These are phyloP conservation scores for Harpegnathos saltator DNA, from an alignment of 1,140 invertebrate species.

Conservation along the genomic window DNA sequence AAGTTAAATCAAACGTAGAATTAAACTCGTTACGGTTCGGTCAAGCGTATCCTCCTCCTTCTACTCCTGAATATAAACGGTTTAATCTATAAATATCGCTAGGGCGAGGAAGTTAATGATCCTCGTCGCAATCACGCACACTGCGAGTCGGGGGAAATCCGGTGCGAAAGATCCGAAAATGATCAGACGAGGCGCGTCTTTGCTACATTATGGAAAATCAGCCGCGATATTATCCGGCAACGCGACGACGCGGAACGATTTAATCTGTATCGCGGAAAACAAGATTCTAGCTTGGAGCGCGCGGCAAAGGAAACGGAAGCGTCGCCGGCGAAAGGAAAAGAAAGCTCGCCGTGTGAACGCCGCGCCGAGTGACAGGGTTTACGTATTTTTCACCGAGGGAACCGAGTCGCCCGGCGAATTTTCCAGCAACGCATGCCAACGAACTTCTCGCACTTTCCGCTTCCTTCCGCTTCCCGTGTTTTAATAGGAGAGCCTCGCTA, in stretches of 20 bases:
- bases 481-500: neutral
- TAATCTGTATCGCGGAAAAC: conserved; percentile 36
- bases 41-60: conserved; percentile 17
- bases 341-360: conserved; percentile 25
- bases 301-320: conserved; percentile 16
- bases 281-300: conserved; percentile 30
- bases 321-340: conserved; percentile 30
- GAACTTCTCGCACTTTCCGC: conserved; percentile 38
- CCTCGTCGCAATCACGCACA: neutral
- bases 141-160: neutral
- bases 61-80: neutral
- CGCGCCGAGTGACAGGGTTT: conserved; percentile 21
- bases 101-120: neutral
- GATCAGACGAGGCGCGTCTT: neutral
- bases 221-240: neutral
- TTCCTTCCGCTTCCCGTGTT: neutral
- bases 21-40: neutral
- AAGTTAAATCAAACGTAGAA: conserved; percentile 4
- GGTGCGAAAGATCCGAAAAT: neutral
- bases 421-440: conserved; percentile 34
- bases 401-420: conserved; percentile 48
- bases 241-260: conserved; percentile 24
- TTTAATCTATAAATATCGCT: neutral
- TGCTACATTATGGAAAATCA: conserved; percentile 12
- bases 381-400: conserved; percentile 34